These are phyloP conservation scores for Microtus montanus DNA, from an alignment of 2,113 vertebrate species.

Conservation along the genomic window DNA sequence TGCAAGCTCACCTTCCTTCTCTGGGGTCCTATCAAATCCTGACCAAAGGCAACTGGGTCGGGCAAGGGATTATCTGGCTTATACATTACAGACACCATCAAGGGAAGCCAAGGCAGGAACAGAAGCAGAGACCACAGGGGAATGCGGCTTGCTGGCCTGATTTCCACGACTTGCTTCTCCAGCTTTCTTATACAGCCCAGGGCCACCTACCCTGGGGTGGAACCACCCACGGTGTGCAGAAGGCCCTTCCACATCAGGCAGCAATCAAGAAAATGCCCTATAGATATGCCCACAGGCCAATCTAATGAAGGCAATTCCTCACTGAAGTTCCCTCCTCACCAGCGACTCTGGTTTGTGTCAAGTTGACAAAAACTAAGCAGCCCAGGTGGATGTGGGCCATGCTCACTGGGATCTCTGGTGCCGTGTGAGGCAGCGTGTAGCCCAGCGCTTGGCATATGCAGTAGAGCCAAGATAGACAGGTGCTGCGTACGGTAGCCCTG, in stretches of 20 bases:
- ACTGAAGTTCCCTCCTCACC: too few relatives aligned
- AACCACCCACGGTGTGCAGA: neutral
- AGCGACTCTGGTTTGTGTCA: too few relatives aligned
- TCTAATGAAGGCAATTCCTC: too few relatives aligned
- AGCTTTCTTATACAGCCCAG: neutral
- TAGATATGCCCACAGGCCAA: too few relatives aligned
- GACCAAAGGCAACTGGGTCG: neutral
- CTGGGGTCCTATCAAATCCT: neutral
- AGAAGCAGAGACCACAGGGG: neutral
- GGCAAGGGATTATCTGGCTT: neutral
- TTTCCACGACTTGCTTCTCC: neutral
- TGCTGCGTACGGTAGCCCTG: rapidly evolving
- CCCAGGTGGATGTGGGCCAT: too few relatives aligned
- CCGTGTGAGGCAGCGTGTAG: too few relatives aligned
- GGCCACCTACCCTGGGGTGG: neutral
- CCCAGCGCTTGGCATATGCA: neutral
- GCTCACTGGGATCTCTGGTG: neutral
- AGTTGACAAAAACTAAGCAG: too few relatives aligned
- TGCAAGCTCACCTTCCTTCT: neutral
- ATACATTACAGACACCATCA: neutral
- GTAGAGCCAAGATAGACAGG: neutral
- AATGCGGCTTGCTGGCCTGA: neutral
- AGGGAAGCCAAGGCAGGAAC: neutral
- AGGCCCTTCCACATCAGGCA: too few relatives aligned
- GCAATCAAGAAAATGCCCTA: too few relatives aligned